Base-by-base conservation (phyloP, 2,797 vertebrate genomes). In the Nothura maculosa region DNA sequence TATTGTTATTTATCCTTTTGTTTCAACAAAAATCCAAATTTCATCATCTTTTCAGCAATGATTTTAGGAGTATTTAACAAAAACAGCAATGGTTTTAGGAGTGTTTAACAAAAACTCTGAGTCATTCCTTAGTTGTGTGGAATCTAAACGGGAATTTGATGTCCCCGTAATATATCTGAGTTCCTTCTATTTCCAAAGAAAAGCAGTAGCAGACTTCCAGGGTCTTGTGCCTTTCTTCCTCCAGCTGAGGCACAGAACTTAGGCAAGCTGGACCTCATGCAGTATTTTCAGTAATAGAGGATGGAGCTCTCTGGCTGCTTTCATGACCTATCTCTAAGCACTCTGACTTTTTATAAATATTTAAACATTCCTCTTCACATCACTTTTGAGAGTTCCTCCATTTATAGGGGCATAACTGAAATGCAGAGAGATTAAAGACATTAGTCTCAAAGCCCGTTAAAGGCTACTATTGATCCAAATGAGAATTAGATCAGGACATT, bases 131-230 rank as follows among this genome's bases (percentile, higher is more conserved):
- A 38, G 9, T 34, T 38, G 2, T 66, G 18, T 9, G 3, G 0
- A 74, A 63, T 55, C 34, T 74, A 63, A 40, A 24, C 38, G 34
- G 3, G 0, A 0, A 5, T 70, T 89, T 77, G 38, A 89, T 82
- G 12, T 40, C 10, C 4, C 16, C 2, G 1, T 67, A 63, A 74
- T 0, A 0, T 3, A 27, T 6, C 16, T 48, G 10, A 52, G 19
- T 48, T 70, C 87, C 36, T 43, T 74, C 16, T 12, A 16, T 16
- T 38, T 30, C 48, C 16, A 72, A 58, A 67, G 48, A 42, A 64
- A 75, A 68, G 32, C 12, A 30, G 47, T 27, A 42, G 18, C 25
- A 61, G 7, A 38, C 20, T 70, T 87, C 85, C 40, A 63, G 17
- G 30, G 17, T 54, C 2, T 1, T 61, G 11, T 0, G 0, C 8